Evolutionary conservation across 2,113 vertebrate species (phyloP).

Genomic region (Pungitius pungitius): DNA sequence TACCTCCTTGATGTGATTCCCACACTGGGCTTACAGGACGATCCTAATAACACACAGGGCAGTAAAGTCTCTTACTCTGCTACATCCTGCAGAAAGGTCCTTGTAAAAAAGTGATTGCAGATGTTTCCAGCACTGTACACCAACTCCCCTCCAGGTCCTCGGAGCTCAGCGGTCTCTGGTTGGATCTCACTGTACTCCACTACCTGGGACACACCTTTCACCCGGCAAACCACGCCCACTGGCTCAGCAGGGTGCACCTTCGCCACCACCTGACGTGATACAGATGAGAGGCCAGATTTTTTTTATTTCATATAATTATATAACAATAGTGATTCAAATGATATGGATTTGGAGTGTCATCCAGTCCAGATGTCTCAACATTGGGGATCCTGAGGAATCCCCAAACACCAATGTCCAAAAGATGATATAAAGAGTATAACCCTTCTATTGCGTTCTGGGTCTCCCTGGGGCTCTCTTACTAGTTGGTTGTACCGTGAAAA

Average conservation of each 20-base stretch:
- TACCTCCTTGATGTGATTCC: not conserved
- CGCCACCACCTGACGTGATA: conserved; percentile 87
- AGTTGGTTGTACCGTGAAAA: too few species aligned
- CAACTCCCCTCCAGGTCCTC: conserved; percentile 77
- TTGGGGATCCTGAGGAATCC: too few species aligned
- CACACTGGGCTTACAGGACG: not conserved
- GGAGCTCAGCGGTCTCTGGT: conserved; percentile 75
- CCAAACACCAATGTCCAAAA: too few species aligned
- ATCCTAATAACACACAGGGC: not conserved
- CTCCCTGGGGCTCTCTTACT: too few species aligned
- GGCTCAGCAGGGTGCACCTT: conserved; percentile 88
- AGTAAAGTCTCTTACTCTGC: conserved; percentile 79
- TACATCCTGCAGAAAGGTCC: conserved; percentile 84
- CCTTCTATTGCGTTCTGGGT: not conserved
- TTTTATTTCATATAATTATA: too few species aligned
- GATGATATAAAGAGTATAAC: too few species aligned
- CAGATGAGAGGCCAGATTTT: not conserved
- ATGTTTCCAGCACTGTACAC: conserved; percentile 89
- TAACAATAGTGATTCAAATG: too few species aligned
- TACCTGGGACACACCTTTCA: conserved; percentile 87
- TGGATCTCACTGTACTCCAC: conserved; percentile 95
- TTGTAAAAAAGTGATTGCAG: conserved; percentile 95
- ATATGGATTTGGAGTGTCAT: not conserved
- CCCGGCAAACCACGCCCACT: conserved; percentile 91
- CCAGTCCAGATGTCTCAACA: too few species aligned